Evolutionary conservation across 2,113 vertebrate genomes (phyloP).

Genomic region (Recurvirostra avosetta): DNA sequence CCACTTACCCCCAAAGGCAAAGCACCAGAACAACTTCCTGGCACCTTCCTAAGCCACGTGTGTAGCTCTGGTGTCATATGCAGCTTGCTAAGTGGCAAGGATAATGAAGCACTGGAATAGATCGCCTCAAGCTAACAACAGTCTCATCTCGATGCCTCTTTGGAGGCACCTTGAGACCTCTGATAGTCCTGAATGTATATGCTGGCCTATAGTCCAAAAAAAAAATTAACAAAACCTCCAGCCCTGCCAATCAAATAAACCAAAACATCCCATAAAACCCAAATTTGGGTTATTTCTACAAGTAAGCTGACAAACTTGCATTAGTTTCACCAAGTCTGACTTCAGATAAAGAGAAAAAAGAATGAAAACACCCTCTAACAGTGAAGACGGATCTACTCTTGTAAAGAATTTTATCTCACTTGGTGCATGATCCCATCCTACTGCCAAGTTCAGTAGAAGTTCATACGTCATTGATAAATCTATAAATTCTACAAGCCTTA

Average conservation of each 20-base stretch:
- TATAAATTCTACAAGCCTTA: neutral
- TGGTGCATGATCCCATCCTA: neutral
- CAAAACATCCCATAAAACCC: neutral
- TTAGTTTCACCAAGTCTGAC: neutral
- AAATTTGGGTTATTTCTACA: neutral
- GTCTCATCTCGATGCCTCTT: neutral
- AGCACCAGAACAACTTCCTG: neutral
- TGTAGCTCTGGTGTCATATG: neutral
- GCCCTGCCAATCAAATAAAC: neutral
- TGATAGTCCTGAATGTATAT: neutral
- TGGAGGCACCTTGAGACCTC: neutral
- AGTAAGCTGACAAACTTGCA: neutral
- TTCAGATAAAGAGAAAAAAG: neutral
- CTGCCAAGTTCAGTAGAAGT: neutral
- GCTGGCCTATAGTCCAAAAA: neutral
- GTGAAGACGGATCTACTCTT: neutral
- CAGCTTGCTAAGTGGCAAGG: neutral
- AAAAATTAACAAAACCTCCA: neutral
- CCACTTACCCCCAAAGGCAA: neutral
- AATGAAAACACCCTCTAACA: fast-evolving
- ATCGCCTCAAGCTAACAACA: fast-evolving
- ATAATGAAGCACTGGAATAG: neutral
- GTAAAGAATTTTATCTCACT: neutral
- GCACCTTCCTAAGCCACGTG: neutral
- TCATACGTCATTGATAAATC: neutral